Conservation (phyloP, 2,113 vertebrate genomes). For the Eretmochelys imbricata region DNA sequence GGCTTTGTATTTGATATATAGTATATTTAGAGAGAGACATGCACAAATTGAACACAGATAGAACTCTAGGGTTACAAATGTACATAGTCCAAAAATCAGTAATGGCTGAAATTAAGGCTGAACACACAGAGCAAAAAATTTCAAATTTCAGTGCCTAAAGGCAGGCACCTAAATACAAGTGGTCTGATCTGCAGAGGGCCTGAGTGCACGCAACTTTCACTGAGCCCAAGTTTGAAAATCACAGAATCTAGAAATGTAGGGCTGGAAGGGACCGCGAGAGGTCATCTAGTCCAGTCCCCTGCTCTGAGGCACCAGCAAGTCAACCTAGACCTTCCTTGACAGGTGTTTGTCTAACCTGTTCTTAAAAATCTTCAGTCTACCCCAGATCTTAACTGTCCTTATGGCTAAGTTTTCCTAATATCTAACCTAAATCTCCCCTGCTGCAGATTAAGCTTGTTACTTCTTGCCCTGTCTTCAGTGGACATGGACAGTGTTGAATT, state of each 20-base stretch:
- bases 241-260: no score
- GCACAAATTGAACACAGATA: neutral
- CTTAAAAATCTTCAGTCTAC: no score
- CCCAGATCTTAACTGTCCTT: no score
- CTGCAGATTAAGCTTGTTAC: no score
- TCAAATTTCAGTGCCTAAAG: neutral
- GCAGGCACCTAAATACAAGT: neutral
- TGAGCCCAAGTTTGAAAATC: fast-evolving
- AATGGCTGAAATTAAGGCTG: fast-evolving
- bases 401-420: no score
- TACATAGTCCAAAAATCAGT: neutral
- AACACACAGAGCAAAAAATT: neutral
- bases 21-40: neutral
- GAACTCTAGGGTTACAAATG: neutral
- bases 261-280: no score
- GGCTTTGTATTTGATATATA: no score
- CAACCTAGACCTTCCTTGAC: neutral
- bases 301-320: neutral
- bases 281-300: neutral
- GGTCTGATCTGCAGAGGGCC: neutral
- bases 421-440: no score
- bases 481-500: no score
- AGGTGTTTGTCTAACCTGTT: neutral
- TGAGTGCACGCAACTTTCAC: neutral
- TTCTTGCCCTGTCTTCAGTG: no score